A percentile compares a stretch with the other conserved stretches of the same genome.
These are phyloP conservation scores for Myoxocephalus aenaeus DNA, from an alignment of 2,797 vertebrate genomes.

Conservation along the genomic window DNA sequence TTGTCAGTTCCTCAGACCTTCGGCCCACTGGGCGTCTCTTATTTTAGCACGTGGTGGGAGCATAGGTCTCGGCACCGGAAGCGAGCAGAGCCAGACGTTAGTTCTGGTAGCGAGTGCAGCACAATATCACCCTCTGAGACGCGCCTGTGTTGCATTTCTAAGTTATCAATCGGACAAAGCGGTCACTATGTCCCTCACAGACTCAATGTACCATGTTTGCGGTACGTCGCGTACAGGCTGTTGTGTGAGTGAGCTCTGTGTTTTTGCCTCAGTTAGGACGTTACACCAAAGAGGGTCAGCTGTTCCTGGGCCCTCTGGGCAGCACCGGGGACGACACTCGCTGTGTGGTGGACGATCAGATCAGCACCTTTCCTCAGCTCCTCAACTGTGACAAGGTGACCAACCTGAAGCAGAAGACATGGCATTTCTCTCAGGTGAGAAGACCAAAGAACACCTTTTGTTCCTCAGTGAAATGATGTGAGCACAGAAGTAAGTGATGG, in stretches of 20 bases:
- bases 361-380: constrained; percentile 90
- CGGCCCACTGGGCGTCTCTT: constrained; percentile 6
- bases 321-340: constrained; percentile 94
- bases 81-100: not conserved
- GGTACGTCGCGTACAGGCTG: too few species aligned
- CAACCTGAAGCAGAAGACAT: constrained; percentile 89
- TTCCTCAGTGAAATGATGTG: not conserved
- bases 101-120: not conserved
- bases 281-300: constrained; percentile 92
- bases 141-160: not conserved
- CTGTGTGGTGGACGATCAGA: constrained; percentile 92
- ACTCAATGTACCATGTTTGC: not conserved
- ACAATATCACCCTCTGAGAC: not conserved
- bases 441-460: not conserved
- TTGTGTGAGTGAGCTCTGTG: not conserved
- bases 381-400: constrained; percentile 94
- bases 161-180: not conserved
- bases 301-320: constrained; percentile 92
- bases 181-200: not conserved
- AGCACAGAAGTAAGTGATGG: not conserved
- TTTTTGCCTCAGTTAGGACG: constrained; percentile 86
- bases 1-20: constrained; percentile 22
- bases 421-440: constrained; percentile 94
- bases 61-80: not conserved
- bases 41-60: constrained; percentile 18